Base-by-base conservation (phyloP, 1,140 invertebrate species). In the Aphis gossypii region DNA sequence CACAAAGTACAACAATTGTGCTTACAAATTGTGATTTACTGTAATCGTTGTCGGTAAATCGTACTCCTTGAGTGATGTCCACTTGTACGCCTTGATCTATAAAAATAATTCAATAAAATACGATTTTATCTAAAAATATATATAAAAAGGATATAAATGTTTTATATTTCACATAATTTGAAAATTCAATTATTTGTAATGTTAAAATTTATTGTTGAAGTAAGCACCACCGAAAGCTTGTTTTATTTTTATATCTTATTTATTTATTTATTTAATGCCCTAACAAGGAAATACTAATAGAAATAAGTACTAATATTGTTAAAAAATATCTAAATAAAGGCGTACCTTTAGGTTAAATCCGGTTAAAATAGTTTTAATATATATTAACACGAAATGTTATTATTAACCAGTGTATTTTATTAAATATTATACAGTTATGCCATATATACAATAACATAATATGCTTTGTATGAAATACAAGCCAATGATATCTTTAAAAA, bases 61-160 rank as follows among this genome's bases (percentile, higher is more conserved):
- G 38, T 23, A 83, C 35, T 41, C 23, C 38, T 56, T 51, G 46
- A 4, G 3, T 8, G 4, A 83, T 38, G 9, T 51, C 46, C 1
- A 86, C 92, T 93, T 93, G 92, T 56, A 84, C 35, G 9, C 92
- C 38, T 93, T 93, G 92, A 11, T 93, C 92, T 93, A n/a, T 84
- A 20, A 25, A 83, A 82, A 44, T n/a, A 91, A 44, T 4, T 18
- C 18, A 76, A 35, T n/a, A 76, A 76, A n/a, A n/a, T n/a, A n/a
- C 5, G 1, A 76, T n/a, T 76, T 76, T 5, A 35, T 76, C 30
- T 30, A 68, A 30, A n/a, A 30, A 30, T 60, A 68, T 68, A 30
- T 14, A 68, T 30, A 60, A 25, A 0, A 11, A 0, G 8, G n/a
- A 68, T 68, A 68, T 30, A 14, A n/a, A 76, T 76, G n/a, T 76